Evolutionary conservation across 2,113 vertebrate genomes (phyloP).

Genomic region (Henicopernis longicauda): DNA sequence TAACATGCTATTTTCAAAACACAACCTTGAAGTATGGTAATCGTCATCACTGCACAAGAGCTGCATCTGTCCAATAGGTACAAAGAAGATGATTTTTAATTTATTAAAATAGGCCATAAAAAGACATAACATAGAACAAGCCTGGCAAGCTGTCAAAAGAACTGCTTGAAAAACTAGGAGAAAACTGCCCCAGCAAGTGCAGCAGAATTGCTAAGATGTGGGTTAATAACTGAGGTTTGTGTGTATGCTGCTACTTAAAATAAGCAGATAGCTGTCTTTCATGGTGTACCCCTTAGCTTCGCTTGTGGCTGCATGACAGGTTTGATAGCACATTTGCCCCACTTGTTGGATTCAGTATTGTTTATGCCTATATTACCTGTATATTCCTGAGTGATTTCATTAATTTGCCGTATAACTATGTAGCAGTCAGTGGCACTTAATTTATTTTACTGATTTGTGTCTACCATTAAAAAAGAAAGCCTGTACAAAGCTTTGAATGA

Average conservation of each 20-base stretch:
- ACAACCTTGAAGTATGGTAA: background rate
- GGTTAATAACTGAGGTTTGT: background rate
- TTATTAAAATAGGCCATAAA: background rate
- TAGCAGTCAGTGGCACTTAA: conserved; percentile 54
- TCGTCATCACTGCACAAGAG: background rate
- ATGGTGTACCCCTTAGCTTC: background rate
- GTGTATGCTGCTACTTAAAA: background rate
- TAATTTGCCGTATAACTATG: conserved; percentile 52
- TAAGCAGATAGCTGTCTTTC: background rate
- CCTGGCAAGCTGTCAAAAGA: background rate
- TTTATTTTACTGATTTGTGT: conserved; percentile 62
- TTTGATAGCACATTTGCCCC: background rate
- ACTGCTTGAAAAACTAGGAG: background rate
- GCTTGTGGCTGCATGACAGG: background rate
- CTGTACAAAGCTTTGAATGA: conserved; percentile 44
- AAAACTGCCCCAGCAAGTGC: background rate
- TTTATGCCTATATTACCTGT: conserved; percentile 44
- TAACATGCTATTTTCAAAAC: background rate
- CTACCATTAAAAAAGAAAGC: conserved; percentile 44
- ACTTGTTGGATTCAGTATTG: conserved; percentile 39
- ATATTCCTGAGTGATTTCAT: conserved; percentile 44
- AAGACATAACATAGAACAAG: background rate
- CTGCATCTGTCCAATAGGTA: background rate
- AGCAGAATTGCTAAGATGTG: background rate
- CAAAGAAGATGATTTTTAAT: background rate